A percentile compares a stretch with the other conserved stretches of the same genome.
These are phyloP conservation scores for Drosophila pachea DNA, from an alignment of 1,140 invertebrate genomes.

Conservation along the genomic window DNA sequence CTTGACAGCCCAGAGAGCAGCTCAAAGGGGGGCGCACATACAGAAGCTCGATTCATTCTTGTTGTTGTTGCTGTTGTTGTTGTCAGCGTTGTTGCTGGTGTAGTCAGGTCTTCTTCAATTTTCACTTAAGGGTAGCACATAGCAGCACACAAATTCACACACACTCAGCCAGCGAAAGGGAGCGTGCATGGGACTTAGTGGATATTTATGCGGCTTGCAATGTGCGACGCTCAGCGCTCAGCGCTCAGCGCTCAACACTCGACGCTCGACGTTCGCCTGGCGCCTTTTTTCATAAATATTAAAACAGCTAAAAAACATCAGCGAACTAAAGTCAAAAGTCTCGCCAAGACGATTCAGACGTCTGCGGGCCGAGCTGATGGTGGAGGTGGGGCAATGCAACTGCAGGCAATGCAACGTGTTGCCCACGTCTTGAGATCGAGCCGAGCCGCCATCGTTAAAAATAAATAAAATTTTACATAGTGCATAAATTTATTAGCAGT, in stretches of 20 bases:
- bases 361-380: neutral
- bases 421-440: neutral
- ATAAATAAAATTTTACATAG: neutral
- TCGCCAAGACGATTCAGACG: slow-evolving; percentile 43
- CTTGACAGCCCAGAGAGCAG: slow-evolving; percentile 72
- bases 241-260: slow-evolving; percentile 15
- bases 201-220: slow-evolving; percentile 73
- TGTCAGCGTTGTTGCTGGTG: slow-evolving; percentile 22
- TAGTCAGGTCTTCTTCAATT: slow-evolving; percentile 46
- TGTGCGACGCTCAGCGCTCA: slow-evolving; percentile 50
- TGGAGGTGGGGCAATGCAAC: neutral
- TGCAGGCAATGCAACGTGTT: slow-evolving; percentile 36
- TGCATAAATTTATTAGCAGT: neutral
- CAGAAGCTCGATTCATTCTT: slow-evolving; percentile 23
- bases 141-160: slow-evolving; percentile 25
- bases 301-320: slow-evolving; percentile 63
- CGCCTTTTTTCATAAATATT: slow-evolving; percentile 73
- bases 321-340: slow-evolving; percentile 67
- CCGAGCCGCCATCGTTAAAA: too few relatives aligned
- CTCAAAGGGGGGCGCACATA: slow-evolving; percentile 51
- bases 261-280: slow-evolving; percentile 34
- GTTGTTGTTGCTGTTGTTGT: slow-evolving; percentile 9
- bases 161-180: slow-evolving; percentile 4
- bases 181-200: slow-evolving; percentile 58
- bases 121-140: slow-evolving; percentile 63